Percentiles rank a stretch among this genome's conserved stretches.
Conservation (phyloP, 2,113 vertebrate species). For the Hippocampus mohnikei region DNA sequence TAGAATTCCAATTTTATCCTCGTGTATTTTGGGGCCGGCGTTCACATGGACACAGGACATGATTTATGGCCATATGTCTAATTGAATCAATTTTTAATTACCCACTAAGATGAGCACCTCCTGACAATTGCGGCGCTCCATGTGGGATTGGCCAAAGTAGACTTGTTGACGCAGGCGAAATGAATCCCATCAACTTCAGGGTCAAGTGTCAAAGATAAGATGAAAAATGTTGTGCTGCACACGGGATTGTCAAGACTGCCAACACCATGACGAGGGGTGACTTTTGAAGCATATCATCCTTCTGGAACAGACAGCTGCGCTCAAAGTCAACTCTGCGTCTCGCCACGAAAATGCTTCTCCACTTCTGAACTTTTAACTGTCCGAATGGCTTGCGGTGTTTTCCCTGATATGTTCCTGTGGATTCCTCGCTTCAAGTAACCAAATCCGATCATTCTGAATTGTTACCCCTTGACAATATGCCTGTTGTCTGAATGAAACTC, state of each 20-base stretch:
- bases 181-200: constrained; percentile 9
- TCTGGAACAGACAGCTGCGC: constrained; percentile 15
- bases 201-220: constrained; percentile 15
- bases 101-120: neutral
- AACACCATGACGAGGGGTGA: constrained; percentile 14
- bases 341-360: constrained; percentile 28
- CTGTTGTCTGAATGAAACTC: too few relatives aligned
- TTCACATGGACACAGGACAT: neutral
- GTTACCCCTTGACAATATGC: too few relatives aligned
- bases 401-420: too few relatives aligned
- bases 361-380: constrained; percentile 44
- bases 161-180: constrained; percentile 15
- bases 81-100: neutral
- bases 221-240: neutral
- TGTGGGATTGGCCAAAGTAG: neutral
- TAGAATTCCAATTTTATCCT: neutral
- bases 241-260: neutral
- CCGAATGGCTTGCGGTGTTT: too few relatives aligned
- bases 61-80: neutral
- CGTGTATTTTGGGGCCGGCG: neutral
- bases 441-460: too few relatives aligned
- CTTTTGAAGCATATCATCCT: constrained; percentile 16
- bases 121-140: constrained; percentile 3
- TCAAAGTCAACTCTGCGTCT: constrained; percentile 24
- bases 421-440: too few relatives aligned